These are phyloP conservation scores for Machimus atricapillus DNA, from an alignment of 2,888 invertebrate genomes.

Conservation along the genomic window DNA sequence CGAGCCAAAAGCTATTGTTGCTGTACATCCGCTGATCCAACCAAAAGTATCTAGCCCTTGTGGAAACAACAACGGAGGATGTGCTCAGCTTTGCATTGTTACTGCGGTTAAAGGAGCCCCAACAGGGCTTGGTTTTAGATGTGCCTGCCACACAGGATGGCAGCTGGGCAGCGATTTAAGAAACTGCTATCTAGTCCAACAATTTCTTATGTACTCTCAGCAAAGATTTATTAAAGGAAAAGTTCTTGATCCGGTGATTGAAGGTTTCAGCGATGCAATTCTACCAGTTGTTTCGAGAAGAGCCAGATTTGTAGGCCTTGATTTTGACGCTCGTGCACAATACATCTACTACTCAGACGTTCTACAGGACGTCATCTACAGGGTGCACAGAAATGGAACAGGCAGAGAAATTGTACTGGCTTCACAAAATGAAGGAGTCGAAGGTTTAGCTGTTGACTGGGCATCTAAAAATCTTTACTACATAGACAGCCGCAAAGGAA, in stretches of 20 bases:
- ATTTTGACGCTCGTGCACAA: conserved; percentile 89
- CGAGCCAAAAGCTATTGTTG: conserved; percentile 84
- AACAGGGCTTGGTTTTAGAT: conserved; percentile 82
- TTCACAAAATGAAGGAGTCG: conserved; percentile 96
- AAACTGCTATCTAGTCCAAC: conserved; percentile 81
- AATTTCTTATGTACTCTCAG: conserved; percentile 94
- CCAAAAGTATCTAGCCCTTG: conserved; percentile 82
- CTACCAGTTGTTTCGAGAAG: conserved; percentile 90
- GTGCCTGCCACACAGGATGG: conserved; percentile 91
- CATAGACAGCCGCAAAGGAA: conserved; percentile 93
- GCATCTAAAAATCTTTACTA: conserved; percentile 94
- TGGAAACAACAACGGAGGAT: conserved; percentile 85
- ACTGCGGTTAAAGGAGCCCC: conserved; percentile 73
- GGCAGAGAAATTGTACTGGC: conserved; percentile 89
- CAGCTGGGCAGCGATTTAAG: conserved; percentile 75
- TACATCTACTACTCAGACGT: conserved; percentile 98
- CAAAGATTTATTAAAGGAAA: conserved; percentile 95
- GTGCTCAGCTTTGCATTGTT: conserved; percentile 93
- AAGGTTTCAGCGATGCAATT: conserved; percentile 94
- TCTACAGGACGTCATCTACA: conserved; percentile 90
- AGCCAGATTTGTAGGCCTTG: conserved; percentile 93
- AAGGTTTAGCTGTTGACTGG: conserved; percentile 96
- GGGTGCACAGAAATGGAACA: conserved; percentile 80
- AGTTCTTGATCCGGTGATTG: conserved; percentile 84
- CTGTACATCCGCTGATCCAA: conserved; percentile 81